These are phyloP conservation scores for human (Homo sapiens) DNA, from an alignment of 2,113 vertebrate genomes.

Conservation along the genomic window DNA sequence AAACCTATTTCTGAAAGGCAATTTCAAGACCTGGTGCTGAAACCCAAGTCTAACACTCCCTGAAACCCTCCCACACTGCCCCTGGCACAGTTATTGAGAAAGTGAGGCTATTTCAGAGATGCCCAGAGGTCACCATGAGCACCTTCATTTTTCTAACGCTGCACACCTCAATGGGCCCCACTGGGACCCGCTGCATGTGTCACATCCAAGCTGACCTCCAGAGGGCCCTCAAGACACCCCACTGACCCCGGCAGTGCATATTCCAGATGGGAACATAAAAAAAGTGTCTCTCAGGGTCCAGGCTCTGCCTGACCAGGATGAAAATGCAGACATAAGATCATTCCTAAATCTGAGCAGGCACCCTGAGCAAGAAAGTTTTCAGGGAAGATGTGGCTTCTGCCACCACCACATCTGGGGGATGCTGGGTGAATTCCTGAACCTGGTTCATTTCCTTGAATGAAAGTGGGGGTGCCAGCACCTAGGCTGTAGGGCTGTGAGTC, in stretches of 20 bases:
- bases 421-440: not conserved
- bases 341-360: too few species aligned
- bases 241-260: rapidly evolving
- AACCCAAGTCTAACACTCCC: not conserved
- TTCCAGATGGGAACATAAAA: not conserved
- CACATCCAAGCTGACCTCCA: too few species aligned
- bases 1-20: not conserved
- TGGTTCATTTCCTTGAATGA: rapidly evolving
- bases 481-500: not conserved
- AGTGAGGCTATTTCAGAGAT: not conserved
- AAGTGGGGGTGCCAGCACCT: not conserved
- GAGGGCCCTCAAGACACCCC: not conserved
- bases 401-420: not conserved
- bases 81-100: not conserved
- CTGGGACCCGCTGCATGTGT: rapidly evolving
- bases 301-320: not conserved
- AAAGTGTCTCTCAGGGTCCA: not conserved
- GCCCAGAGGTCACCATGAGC: too few species aligned
- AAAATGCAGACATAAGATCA: not conserved
- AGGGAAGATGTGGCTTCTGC: not conserved
- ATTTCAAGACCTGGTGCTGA: not conserved
- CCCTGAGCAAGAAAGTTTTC: not conserved
- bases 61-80: rapidly evolving
- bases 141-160: too few species aligned
- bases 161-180: rapidly evolving